Percentiles rank a stretch among this genome's conserved stretches.
phyloP scores from a whole-genome alignment of 2,797 vertebrate genomes.

The Eleutherodactylus coqui region DNA sequence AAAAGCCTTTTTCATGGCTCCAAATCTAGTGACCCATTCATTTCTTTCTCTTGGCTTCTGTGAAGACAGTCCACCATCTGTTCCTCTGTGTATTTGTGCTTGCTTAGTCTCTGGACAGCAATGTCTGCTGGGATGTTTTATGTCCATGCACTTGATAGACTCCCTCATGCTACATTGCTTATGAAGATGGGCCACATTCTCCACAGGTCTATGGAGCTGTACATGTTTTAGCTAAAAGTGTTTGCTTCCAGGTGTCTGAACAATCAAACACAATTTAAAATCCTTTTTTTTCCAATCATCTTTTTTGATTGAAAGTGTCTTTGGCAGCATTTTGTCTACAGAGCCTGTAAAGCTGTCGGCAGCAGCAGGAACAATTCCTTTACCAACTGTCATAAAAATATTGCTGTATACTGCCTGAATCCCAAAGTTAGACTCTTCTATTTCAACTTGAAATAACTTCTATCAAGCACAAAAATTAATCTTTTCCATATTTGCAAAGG shows the following conservation, averaged over 20 bases:
- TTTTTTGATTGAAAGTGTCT: conserved; percentile 37
- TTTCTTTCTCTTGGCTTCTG: conserved; percentile 26
- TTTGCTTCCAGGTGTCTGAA: conserved; percentile 38
- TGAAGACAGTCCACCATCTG: conserved; percentile 47
- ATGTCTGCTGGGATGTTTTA: conserved; percentile 48
- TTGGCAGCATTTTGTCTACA: conserved; percentile 12
- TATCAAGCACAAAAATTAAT: conserved; percentile 11
- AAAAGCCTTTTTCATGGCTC: conserved; percentile 14
- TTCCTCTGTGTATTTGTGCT: conserved; percentile 44
- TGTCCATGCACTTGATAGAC: conserved; percentile 56
- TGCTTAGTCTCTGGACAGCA: conserved; percentile 37
- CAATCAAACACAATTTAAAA: conserved; percentile 42
- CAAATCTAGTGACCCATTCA: conserved; percentile 11
- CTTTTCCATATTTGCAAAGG: conserved; percentile 2
- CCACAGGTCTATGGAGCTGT: not conserved
- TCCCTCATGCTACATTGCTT: conserved; percentile 52
- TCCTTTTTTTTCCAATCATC: conserved; percentile 34
- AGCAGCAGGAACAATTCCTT: not conserved
- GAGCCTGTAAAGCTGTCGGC: conserved; percentile 5
- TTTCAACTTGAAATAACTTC: conserved; percentile 9
- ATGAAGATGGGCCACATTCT: conserved; percentile 50
- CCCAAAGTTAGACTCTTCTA: not conserved
- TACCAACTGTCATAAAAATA: conserved; percentile 12
- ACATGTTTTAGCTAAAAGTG: conserved; percentile 13
- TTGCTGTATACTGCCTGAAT: conserved; percentile 5